Evolutionary conservation across 2,888 invertebrate species (phyloP), one percentile per base, ranked within the genome.

Genomic region (Chromoteleia sp.): DNA sequence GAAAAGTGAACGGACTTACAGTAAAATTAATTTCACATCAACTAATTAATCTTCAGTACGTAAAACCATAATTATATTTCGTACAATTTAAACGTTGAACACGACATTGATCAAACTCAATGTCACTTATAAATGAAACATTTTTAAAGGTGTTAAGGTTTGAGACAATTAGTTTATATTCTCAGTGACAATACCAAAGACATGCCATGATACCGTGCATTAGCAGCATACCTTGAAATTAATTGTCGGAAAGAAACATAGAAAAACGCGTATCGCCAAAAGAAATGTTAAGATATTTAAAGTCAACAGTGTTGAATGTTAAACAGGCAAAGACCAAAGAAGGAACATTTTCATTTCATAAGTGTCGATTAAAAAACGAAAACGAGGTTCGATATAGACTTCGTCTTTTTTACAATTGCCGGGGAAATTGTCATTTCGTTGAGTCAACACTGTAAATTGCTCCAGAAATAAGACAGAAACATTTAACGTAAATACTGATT

Each of bases 181-280:
- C 68, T 76, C 29, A 74, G 77, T 76, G 77, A 82, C 61, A 82
- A 82, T 78, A 82, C 81, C 67, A 81, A 70, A 84, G 82, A 83
- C 87, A 88, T 88, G 87, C 86, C 84, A 84, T 83, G 85, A 85
- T 84, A 84, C 84, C 88, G 87, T 88, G 88, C 87, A 87, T 83
- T 84, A 83, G 82, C 84, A 84, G 82, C 85, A 86, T 84, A 86
- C 84, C 82, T 82, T 83, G 77, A 70, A 83, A 63, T 83, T 71
- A 74, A 81, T 86, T 67, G 68, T 67, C 54, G 45, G 5, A 74
- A 68, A 43, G 17, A 59, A 61, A 74, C 41, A 74, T 39, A 68
- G 30, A 67, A 52, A 71, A 43, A 45, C 75, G 59, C 74, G 75
- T 52, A 43, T 71, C 58, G 70, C 41, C n/a, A 80, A 75, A 70